Conservation (phyloP, 2,888 invertebrate species). For the Latrodectus elegans region DNA sequence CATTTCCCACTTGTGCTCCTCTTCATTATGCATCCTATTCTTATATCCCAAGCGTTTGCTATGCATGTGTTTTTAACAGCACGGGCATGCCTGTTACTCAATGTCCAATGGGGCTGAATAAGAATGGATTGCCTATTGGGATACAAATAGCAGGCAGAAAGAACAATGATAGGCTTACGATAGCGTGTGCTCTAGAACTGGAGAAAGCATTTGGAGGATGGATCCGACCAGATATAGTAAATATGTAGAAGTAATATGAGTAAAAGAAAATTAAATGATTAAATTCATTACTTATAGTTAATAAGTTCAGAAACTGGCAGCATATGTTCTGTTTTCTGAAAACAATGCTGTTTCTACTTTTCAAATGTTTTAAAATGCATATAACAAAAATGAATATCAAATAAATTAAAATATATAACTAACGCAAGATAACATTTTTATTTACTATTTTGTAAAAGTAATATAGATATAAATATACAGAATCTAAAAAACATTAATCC, state of each 20-base stretch:
- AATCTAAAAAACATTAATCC: too few relatives aligned
- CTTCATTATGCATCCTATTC: slow-evolving; percentile 89
- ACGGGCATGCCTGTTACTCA: slow-evolving; percentile 90
- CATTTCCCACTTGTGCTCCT: slow-evolving; percentile 90
- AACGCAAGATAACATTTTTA: too few relatives aligned
- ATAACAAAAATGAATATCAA: too few relatives aligned
- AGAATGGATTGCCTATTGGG: slow-evolving; percentile 84
- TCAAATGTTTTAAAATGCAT: too few relatives aligned
- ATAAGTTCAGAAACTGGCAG: too few relatives aligned
- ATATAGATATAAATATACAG: too few relatives aligned
- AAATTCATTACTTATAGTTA: too few relatives aligned
- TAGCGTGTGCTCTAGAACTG: slow-evolving; percentile 86
- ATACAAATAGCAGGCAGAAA: slow-evolving; percentile 80
- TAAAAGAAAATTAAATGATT: too few relatives aligned
- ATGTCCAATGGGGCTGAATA: slow-evolving; percentile 85
- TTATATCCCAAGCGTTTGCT: slow-evolving; percentile 88
- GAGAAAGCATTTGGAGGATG: slow-evolving; percentile 89
- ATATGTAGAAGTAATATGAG: background rate
- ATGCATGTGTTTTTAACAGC: slow-evolving; percentile 90
- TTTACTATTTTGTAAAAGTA: too few relatives aligned
- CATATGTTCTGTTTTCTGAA: too few relatives aligned
- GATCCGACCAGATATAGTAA: slow-evolving; percentile 75
- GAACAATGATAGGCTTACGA: slow-evolving; percentile 85
- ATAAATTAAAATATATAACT: too few relatives aligned
- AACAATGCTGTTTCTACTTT: too few relatives aligned